Evolutionary conservation across 2,888 invertebrate genomes (phyloP).

Genomic region (Euplagia quadripunctaria): DNA sequence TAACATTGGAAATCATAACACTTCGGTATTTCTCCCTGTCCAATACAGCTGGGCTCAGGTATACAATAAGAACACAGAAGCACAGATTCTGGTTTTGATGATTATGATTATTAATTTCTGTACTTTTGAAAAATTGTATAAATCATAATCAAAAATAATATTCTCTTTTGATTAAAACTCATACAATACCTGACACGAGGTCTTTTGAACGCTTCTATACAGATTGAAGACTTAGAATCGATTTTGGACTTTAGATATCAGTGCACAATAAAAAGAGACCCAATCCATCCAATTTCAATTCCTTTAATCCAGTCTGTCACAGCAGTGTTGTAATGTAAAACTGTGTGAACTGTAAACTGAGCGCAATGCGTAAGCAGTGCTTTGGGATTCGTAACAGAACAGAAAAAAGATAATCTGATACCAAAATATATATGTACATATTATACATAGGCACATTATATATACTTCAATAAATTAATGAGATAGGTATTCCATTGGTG

Average conservation of each 20-base stretch:
- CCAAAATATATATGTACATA: no score
- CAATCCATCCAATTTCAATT: conserved; percentile 38
- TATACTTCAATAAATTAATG: no score
- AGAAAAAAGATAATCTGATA: no score
- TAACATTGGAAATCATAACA: neutral
- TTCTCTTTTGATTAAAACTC: neutral
- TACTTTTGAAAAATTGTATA: neutral
- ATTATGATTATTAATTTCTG: neutral
- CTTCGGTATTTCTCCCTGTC: neutral
- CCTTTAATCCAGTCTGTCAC: conserved; percentile 40
- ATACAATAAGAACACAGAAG: neutral
- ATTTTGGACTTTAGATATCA: conserved; percentile 9
- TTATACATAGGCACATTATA: no score
- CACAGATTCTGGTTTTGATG: neutral
- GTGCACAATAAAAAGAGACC: conserved; percentile 13
- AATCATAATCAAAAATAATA: neutral
- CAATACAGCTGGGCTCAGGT: neutral
- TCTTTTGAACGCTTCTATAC: conserved; percentile 1
- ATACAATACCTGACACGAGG: neutral
- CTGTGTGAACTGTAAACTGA: neutral
- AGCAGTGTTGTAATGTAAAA: conserved; percentile 40
- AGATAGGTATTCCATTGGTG: no score
- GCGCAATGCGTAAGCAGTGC: no score
- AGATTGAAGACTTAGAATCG: neutral
- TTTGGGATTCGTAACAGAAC: no score